Percentiles rank a stretch among this genome's conserved stretches.
These are phyloP conservation scores for Olivierus martensii DNA, from an alignment of 1,140 invertebrate genomes.

Conservation along the genomic window DNA sequence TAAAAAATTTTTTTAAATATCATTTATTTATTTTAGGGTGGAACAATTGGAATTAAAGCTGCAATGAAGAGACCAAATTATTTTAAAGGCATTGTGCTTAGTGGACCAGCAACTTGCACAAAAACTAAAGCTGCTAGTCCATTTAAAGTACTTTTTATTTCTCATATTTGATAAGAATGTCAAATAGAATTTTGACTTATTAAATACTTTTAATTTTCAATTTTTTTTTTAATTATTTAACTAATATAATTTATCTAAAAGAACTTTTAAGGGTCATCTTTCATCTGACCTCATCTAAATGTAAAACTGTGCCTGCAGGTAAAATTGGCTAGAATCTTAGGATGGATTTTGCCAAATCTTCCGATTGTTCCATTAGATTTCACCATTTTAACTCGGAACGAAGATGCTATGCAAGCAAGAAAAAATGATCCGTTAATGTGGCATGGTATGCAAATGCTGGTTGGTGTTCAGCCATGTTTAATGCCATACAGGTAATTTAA, in stretches of 20 bases:
- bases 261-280: no score
- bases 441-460: constrained; percentile 23
- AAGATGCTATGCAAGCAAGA: constrained; percentile 21
- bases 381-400: constrained; percentile 17
- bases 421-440: constrained; percentile 23
- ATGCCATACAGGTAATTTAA: constrained; percentile 1
- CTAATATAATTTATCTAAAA: neutral
- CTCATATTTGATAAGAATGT: no score
- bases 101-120: constrained; percentile 22
- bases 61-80: constrained; percentile 22
- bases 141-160: constrained; percentile 20
- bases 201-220: no score
- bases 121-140: constrained; percentile 23
- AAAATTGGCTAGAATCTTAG: constrained; percentile 14
- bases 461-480: constrained; percentile 12
- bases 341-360: constrained; percentile 21
- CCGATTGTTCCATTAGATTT: constrained; percentile 19
- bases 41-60: constrained; percentile 24
- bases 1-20: neutral
- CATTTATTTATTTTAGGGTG: constrained; percentile 25
- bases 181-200: no score
- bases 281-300: no score
- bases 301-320: neutral
- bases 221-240: no score
- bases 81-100: constrained; percentile 26